Percentiles rank a stretch among this genome's conserved stretches.
These are phyloP conservation scores for Falco punctatus DNA, from an alignment of 2,113 vertebrate genomes.

Conservation along the genomic window DNA sequence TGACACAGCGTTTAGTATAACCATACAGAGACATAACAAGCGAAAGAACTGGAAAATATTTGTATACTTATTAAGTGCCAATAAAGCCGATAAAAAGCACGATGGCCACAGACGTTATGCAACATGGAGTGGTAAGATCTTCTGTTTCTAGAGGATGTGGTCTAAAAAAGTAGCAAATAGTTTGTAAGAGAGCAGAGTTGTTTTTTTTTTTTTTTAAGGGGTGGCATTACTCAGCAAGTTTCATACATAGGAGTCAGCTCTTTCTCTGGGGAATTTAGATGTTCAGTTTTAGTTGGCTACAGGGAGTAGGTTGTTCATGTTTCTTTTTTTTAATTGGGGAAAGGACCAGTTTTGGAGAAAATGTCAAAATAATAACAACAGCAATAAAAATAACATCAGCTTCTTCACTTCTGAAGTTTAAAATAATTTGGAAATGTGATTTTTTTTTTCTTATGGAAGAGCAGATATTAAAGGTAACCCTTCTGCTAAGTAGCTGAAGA, in stretches of 20 bases:
- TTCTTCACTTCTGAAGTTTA: not conserved
- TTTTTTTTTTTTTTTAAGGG: not conserved
- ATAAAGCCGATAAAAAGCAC: not conserved
- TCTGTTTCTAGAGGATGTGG: constrained; percentile 48
- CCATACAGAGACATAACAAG: constrained; percentile 48
- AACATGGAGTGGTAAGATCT: not conserved
- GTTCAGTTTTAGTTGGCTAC: not conserved
- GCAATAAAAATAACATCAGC: not conserved
- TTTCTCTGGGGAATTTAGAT: not conserved
- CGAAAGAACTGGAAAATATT: constrained; percentile 33
- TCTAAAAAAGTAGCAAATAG: not conserved
- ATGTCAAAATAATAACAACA: not conserved
- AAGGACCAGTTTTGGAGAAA: not conserved
- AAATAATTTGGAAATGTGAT: not conserved
- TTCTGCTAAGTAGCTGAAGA: not conserved
- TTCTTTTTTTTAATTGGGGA: not conserved
- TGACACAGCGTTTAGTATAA: constrained; percentile 19
- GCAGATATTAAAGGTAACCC: not conserved
- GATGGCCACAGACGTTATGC: constrained; percentile 20
- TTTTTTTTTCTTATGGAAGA: not conserved
- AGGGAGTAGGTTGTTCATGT: not conserved
- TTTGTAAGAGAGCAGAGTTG: not conserved
- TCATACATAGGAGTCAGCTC: not conserved
- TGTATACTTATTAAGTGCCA: not conserved
- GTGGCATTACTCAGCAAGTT: constrained; percentile 55